phyloP scores from a whole-genome alignment of 64 coral and sea anemone genomes.

The Orbicella faveolata region DNA sequence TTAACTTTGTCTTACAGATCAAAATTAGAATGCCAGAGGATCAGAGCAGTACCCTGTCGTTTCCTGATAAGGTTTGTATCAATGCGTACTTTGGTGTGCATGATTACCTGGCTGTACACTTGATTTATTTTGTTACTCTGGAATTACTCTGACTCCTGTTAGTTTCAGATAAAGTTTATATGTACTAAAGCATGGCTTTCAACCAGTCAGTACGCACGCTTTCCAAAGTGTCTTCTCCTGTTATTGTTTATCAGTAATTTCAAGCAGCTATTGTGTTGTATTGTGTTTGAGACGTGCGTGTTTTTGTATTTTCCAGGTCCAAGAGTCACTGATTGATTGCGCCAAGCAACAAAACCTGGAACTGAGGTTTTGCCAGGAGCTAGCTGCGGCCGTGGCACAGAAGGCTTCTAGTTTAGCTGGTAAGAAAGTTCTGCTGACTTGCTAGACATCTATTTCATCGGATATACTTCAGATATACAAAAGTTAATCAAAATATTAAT shows the following conservation, averaged over 20 bases:
- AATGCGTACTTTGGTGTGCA: not conserved
- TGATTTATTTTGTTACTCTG: too few relatives aligned
- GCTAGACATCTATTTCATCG: too few relatives aligned
- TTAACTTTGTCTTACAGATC: constrained; percentile 54
- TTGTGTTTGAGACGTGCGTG: not conserved
- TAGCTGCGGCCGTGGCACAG: constrained; percentile 56
- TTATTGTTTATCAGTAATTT: not conserved
- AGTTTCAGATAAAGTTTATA: too few relatives aligned
- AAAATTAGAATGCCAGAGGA: constrained; percentile 94
- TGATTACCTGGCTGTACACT: too few relatives aligned
- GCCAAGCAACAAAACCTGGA: constrained; percentile 68
- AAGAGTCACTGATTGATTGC: constrained; percentile 76
- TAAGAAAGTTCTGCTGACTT: constrained; percentile 24
- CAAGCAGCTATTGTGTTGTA: not conserved
- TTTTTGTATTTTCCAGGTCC: constrained; percentile 51
- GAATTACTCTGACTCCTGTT: too few relatives aligned
- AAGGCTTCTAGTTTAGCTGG: constrained; percentile 81
- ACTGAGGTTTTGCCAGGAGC: constrained; percentile 81
- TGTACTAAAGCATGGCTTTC: not conserved
- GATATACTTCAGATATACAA: too few relatives aligned
- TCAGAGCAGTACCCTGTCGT: constrained; percentile 58
- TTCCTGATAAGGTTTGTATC: constrained; percentile 79
- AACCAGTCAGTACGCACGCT: too few relatives aligned
- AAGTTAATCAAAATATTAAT: too few relatives aligned
- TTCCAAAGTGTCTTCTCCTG: not conserved